phyloP scores from a whole-genome alignment of 2,113 vertebrate species.

The Propithecus coquereli region DNA sequence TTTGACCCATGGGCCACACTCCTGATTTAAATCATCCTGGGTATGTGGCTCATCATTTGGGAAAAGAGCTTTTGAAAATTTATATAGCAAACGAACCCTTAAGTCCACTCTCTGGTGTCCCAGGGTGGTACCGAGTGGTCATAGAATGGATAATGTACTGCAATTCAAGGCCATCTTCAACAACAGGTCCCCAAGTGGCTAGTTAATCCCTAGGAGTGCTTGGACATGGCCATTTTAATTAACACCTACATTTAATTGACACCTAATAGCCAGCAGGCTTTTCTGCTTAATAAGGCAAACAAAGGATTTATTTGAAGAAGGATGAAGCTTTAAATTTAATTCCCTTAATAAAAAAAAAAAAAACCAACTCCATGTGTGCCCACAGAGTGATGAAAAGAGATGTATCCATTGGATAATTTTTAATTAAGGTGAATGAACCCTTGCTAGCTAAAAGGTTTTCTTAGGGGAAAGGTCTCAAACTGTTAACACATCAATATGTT shows the following conservation, averaged over 20 bases:
- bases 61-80: not conserved
- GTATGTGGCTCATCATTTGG: not conserved
- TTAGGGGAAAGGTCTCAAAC: slow-evolving; percentile 71
- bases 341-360: not conserved
- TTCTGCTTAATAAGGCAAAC: slow-evolving; percentile 46
- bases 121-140: too few species aligned
- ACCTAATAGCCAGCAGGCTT: slow-evolving; percentile 29
- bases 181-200: not conserved
- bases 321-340: slow-evolving; percentile 37
- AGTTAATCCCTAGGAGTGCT: not conserved
- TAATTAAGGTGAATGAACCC: slow-evolving; percentile 69
- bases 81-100: not conserved
- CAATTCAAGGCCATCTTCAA: not conserved
- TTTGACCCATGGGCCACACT: fast-evolving
- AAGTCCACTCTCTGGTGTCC: not conserved
- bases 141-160: not conserved
- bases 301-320: slow-evolving; percentile 62
- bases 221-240: slow-evolving; percentile 46
- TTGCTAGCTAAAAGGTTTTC: slow-evolving; percentile 65
- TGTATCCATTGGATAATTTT: slow-evolving; percentile 58
- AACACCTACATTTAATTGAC: slow-evolving; percentile 56
- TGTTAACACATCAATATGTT: slow-evolving; percentile 75
- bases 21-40: not conserved
- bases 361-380: not conserved
- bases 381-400: slow-evolving; percentile 32